Percentiles rank a stretch among this genome's conserved stretches.
Evolutionary conservation across 2,888 invertebrate species (phyloP).

Genomic region (Cataglyphis altisquamis): DNA sequence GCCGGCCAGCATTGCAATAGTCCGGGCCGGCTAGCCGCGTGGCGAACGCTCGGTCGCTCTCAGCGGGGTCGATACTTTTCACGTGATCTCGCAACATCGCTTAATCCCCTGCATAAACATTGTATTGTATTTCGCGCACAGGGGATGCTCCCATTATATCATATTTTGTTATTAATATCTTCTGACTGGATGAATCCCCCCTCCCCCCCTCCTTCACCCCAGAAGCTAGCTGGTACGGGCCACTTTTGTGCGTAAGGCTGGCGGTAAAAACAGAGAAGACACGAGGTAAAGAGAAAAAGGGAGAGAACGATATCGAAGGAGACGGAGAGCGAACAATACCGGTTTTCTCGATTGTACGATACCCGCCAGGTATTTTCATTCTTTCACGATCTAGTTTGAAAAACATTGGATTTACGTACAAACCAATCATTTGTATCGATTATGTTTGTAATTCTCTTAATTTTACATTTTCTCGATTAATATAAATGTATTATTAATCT

Average conservation of each 20-base stretch:
- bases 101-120: constrained; percentile 85
- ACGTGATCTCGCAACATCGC: constrained; percentile 78
- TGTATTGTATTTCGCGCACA: constrained; percentile 84
- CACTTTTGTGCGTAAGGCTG: constrained; percentile 81
- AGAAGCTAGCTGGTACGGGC: constrained; percentile 81
- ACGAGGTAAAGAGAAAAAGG: constrained; percentile 55
- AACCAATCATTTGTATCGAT: neutral
- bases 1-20: constrained; percentile 63
- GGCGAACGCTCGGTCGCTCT: constrained; percentile 41
- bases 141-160: constrained; percentile 85
- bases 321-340: constrained; percentile 65
- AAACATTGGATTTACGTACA: constrained; percentile 35
- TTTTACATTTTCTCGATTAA: neutral
- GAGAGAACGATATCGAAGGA: constrained; percentile 57
- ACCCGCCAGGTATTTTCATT: constrained; percentile 71
- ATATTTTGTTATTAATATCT: constrained; percentile 86
- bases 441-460: neutral
- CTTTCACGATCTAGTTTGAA: constrained; percentile 58
- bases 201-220: constrained; percentile 28
- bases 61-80: constrained; percentile 74
- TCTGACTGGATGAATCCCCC: constrained; percentile 83
- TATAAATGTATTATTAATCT: neutral
- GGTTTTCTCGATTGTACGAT: constrained; percentile 81
- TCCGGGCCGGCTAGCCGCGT: constrained; percentile 54
- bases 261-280: constrained; percentile 24